phyloP scores from a whole-genome alignment of 2,797 vertebrate species.

The Thalassophryne amazonica region DNA sequence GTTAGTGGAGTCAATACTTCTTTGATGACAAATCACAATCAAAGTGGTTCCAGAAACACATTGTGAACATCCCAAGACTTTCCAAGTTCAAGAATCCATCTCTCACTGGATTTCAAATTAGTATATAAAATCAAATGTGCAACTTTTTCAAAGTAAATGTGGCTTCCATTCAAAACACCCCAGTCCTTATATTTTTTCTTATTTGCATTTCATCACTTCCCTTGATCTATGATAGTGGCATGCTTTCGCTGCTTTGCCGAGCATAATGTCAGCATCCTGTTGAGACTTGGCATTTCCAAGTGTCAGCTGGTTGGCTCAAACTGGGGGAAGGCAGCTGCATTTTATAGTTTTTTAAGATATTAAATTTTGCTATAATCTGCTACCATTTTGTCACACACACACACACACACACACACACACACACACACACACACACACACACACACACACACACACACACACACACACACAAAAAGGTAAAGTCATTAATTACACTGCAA shows the following conservation, averaged over 20 bases:
- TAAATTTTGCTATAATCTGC: too few relatives aligned
- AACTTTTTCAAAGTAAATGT: slow-evolving; percentile 34
- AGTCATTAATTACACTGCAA: too few relatives aligned
- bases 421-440: too few relatives aligned
- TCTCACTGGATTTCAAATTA: slow-evolving; percentile 21
- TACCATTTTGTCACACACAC: too few relatives aligned
- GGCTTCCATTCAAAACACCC: slow-evolving; percentile 27
- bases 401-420: too few relatives aligned
- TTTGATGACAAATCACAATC: slow-evolving; percentile 30
- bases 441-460: too few relatives aligned
- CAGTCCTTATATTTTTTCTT: slow-evolving; percentile 32
- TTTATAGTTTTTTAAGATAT: too few relatives aligned
- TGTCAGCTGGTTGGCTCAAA: slow-evolving; percentile 30
- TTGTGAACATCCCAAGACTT: slow-evolving; percentile 53
- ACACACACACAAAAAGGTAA: too few relatives aligned
- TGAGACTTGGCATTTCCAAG: slow-evolving; percentile 43
- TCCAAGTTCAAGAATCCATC: slow-evolving; percentile 32
- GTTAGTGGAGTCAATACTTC: slow-evolving; percentile 5
- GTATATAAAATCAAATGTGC: slow-evolving; percentile 28
- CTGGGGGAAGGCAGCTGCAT: slow-evolving; percentile 3
- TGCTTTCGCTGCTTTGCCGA: slow-evolving; percentile 27
- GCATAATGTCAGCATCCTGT: slow-evolving; percentile 33
- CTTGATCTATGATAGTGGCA: slow-evolving; percentile 40
- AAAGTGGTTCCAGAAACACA: slow-evolving; percentile 50
- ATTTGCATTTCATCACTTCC: slow-evolving; percentile 28